Evolutionary conservation across 2,113 vertebrate genomes (phyloP), one percentile per base, ranked within the genome.

Genomic region (Ctenomys sociabilis): DNA sequence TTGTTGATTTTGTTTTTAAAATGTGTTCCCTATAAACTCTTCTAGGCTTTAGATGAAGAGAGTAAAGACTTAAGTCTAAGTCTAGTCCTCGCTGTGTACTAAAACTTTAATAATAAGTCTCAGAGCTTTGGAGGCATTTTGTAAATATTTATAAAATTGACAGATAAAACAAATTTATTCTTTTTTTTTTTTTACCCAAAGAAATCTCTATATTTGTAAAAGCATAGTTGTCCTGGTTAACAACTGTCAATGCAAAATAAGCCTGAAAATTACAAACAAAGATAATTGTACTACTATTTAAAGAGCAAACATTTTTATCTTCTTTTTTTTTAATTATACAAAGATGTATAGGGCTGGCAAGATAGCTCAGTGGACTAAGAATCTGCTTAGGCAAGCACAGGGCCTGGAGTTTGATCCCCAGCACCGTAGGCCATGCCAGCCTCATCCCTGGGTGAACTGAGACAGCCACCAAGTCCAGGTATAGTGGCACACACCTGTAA

Each of bases 241-340:
- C 35, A 59, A 66, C 57, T 75, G n/a, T 84, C 45, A 49, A 17
- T 96, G 57, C 43, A 86, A 66, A 78, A 37, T 70, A 95, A 86
- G 22, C 90, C 21, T 94, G 70, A 97, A 95, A 78, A 78, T 84
- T 89, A 49, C 93, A 57, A 57, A 86, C 16, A 83, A 88, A 88
- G n/a, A 22, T 61, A 8, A 83, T 86, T 49, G 75, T 77, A 59
- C 59, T 28, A 35, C 19, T 59, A 93, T 85, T 63, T 90, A 81
- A 94, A 93, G 14, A 72, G 57, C n/a, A 66, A 82, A 91, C 64
- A 40, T 78, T 83, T 70, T 63, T 40, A 63, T 88, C 66, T 17
- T 35, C n/a, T 87, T 94, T 95, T 57, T 64, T 87, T 94, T 95
- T 57, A 59, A 2, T 28, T 73, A 30, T 43, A 32, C n/a, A 82